A percentile compares a stretch with the other conserved stretches of the same genome.
These are phyloP conservation scores for Buceros bicornis DNA, from an alignment of 2,797 vertebrate genomes.

Conservation along the genomic window DNA sequence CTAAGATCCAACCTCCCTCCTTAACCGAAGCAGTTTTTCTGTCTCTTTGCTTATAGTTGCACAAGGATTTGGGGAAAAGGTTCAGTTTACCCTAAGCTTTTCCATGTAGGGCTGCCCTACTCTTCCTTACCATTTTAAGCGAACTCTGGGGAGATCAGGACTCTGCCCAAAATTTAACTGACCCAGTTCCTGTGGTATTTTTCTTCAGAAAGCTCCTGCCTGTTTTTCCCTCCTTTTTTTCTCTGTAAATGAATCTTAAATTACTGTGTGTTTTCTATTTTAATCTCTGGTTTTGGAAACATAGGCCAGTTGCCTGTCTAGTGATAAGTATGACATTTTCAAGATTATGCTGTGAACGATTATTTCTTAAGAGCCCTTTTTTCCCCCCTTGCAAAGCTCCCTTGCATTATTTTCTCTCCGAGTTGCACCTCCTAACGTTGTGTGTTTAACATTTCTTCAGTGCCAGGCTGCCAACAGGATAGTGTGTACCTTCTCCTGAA, in stretches of 20 bases:
- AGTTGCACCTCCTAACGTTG: background rate
- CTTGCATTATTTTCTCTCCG: background rate
- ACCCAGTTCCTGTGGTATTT: background rate
- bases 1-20: background rate
- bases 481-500: background rate
- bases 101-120: background rate
- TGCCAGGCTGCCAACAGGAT: background rate
- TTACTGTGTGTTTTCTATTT: background rate
- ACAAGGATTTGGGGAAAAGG: background rate
- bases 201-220: background rate
- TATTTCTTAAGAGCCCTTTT: background rate
- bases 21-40: background rate
- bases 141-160: background rate
- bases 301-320: background rate
- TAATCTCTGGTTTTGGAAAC: background rate
- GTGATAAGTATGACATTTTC: background rate
- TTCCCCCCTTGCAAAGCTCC: background rate
- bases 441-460: background rate
- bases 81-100: background rate
- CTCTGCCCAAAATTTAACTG: background rate
- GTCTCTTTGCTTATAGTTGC: background rate
- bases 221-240: background rate
- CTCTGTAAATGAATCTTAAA: background rate
- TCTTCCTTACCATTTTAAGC: background rate
- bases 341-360: conserved; percentile 15